phyloP scores from a whole-genome alignment of 2,797 vertebrate species.

The Benthosema pterotum region DNA sequence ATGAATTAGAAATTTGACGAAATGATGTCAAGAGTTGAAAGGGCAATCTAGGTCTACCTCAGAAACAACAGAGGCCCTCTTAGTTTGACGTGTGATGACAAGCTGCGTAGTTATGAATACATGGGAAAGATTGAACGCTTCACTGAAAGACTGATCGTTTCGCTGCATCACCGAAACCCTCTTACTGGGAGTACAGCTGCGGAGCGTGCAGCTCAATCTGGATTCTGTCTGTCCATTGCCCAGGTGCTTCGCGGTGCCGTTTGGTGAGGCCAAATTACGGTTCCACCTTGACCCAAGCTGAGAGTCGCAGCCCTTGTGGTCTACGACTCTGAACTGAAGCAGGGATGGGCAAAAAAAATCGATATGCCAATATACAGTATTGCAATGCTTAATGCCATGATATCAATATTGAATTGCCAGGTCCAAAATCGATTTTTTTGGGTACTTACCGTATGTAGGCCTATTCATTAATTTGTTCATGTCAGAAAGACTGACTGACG shows the following conservation, averaged over 20 bases:
- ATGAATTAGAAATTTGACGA: conserved; percentile 24
- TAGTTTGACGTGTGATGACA: conserved; percentile 4
- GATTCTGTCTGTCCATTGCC: conserved; percentile 13
- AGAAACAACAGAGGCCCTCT: conserved; percentile 12
- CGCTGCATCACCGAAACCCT: not conserved
- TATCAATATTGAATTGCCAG: too few relatives aligned
- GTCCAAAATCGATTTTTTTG: too few relatives aligned
- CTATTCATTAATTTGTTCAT: too few relatives aligned
- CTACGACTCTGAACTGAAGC: conserved; percentile 41
- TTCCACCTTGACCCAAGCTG: conserved; percentile 34
- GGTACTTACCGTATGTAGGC: too few relatives aligned
- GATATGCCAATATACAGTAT: too few relatives aligned
- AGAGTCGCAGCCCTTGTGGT: conserved; percentile 27
- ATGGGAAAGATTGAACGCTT: not conserved
- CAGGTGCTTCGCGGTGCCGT: conserved; percentile 1
- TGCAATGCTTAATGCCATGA: too few relatives aligned
- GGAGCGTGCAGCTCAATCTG: not conserved
- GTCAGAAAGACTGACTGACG: too few relatives aligned
- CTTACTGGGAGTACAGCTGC: conserved; percentile 14
- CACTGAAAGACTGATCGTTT: not conserved
- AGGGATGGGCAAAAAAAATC: too few relatives aligned
- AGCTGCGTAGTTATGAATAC: conserved; percentile 20
- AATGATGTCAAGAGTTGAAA: conserved; percentile 40
- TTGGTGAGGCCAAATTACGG: conserved; percentile 42
- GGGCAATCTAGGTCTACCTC: conserved; percentile 33